Evolutionary conservation across 53 echinoderm and acorn worm genomes (phyloP).

Genomic region (Mesocentrotus franciscanus): DNA sequence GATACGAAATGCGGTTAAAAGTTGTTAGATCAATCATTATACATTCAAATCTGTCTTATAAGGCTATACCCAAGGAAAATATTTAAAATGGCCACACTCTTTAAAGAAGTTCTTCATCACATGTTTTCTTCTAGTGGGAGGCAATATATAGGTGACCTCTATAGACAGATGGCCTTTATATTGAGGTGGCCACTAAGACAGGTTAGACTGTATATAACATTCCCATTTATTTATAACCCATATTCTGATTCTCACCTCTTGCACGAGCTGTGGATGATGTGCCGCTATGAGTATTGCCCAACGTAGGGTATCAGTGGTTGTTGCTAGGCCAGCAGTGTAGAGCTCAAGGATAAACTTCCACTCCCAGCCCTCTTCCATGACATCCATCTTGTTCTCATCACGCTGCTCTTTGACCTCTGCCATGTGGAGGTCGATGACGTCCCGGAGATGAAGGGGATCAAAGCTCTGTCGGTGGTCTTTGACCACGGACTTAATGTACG

Average conservation of each 20-base stretch:
- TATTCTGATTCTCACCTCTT: background rate
- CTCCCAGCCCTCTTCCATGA: background rate
- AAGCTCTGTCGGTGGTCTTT: background rate
- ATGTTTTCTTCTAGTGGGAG: too few species aligned
- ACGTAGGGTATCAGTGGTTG: slow-evolving; percentile 32
- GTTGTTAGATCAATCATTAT: too few species aligned
- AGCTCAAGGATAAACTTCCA: slow-evolving; percentile 28
- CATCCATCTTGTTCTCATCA: background rate
- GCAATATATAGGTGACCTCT: too few species aligned
- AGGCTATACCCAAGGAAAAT: too few species aligned
- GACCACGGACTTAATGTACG: slow-evolving; percentile 9
- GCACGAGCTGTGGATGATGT: background rate
- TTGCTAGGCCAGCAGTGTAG: slow-evolving; percentile 63
- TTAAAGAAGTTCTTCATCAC: too few species aligned
- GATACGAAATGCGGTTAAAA: too few species aligned
- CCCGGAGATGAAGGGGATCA: background rate
- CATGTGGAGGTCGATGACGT: slow-evolving; percentile 4
- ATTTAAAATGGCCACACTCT: too few species aligned
- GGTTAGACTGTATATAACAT: too few species aligned
- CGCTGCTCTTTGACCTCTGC: background rate
- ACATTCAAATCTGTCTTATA: too few species aligned
- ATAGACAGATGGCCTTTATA: too few species aligned
- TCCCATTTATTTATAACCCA: background rate
- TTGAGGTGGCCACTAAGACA: too few species aligned
- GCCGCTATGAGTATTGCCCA: slow-evolving; percentile 61